Evolutionary conservation across 2,888 invertebrate genomes (phyloP), one percentile per base, ranked within the genome.

Genomic region (Coelinius sp.): DNA sequence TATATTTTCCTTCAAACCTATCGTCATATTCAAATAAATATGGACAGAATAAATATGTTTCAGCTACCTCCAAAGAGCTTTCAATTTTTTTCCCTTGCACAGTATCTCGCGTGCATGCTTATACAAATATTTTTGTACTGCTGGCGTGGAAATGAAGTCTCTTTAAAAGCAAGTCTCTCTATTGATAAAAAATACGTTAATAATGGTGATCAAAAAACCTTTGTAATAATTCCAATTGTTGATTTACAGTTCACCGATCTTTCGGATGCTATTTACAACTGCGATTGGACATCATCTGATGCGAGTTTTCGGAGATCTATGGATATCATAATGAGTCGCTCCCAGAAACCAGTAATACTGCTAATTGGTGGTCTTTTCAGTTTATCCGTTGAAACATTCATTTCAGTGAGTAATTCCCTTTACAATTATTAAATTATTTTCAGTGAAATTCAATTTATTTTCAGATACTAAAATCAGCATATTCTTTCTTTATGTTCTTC

Each of bases 101-200:
- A 90, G 12, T 91, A 91, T 83, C 89, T 90, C 71, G 81, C 82
- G 59, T 91, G 91, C 80, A 90, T 91, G 81, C 83, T 91, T 17
- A 86, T 89, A 7, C 90, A 91, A 83, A 84, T 91, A 77, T 89
- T 90, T 75, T 83, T 91, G 1, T 90, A 90, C 81, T 91, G 91
- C 81, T 91, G 89, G 85, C 90, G 88, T 78, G 91, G 91, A 7
- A 91, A 91, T 79, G 90, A 90, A 80, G 88, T 91, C 3, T 88
- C 89, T 0, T 83, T 89, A 1, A 89, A 90, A 89, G 91, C 91
- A 81, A 72, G 64, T 73, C 14, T 31, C 46, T 59, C 6, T 49
- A 25, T 24, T 7, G 4, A 46, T 1, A 14, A 17, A 46, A 17
- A 1, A 46, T 7, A 5, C 46, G n/a, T 2, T 17, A n/a, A 46